Base-by-base conservation (phyloP, 2,113 vertebrate species). In the Rhodinocichla rosea region DNA sequence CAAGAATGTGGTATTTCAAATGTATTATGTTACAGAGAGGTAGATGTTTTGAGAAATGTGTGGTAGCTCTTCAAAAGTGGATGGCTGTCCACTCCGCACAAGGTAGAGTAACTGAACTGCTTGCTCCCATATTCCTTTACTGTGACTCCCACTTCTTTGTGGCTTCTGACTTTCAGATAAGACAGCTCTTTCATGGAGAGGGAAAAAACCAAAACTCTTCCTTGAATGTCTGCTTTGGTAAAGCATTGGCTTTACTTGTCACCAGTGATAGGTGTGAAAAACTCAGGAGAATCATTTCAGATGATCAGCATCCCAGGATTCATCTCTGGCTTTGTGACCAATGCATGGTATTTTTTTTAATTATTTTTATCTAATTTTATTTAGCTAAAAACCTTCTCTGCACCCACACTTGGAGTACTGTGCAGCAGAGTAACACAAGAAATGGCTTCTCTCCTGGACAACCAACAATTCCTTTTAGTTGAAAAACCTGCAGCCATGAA, bases 401-500 rank as follows among this genome's bases (percentile, higher is more conserved):
- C 30, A 71, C 30, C 27, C 75, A 39, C 40, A 35, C 12, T 35
- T 44, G 40, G 50, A 67, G 45, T 33, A 37, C 30, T 62, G 30
- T 1, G 1, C 45, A 79, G 70, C n/a, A 60, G 18, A 60, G 16
- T 33, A 52, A 75, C 2, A 59, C 26, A 57, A 33, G 35, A 90
- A 83, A 94, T 63, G 50, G 42, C 21, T 73, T 83, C 37, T 80
- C 9, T 68, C 73, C 55, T 80, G 79, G 47, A 86, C 67, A 77
- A 50, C n/a, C 73, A 87, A 40, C 33, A 56, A 56, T 14, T 83
- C 39, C 26, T 69, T 82, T 89, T 23, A 59, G 68, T 4, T 68
- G 71, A 81, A 56, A 94, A 91, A 92, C 52, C 56, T 71, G 83
- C 64, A 92, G 83, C 69, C 56, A 28, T 64, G 73, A 35, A 75